Evolutionary conservation across 2,113 vertebrate genomes (phyloP), one percentile per base, ranked within the genome.

Genomic region (Oreocharis arfaki): DNA sequence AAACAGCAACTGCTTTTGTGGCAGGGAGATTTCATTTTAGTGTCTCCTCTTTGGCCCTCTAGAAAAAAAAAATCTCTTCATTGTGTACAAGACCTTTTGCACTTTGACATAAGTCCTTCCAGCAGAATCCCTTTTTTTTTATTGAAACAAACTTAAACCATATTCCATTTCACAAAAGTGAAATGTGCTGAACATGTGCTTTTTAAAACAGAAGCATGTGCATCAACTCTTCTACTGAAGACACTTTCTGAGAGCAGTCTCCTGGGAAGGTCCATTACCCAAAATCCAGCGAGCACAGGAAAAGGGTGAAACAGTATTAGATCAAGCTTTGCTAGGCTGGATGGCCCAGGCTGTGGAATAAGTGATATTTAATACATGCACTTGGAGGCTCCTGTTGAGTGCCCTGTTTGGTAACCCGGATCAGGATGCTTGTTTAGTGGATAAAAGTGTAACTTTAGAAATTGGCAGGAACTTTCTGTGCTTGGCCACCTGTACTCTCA

Each of bases 371-470:
- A 98, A 98, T 98, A 95, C 93, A 93, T 82, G 94, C 68, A 7
- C 94, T 96, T 87, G 80, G 93, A 95, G 95, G 94, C 98, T 98
- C 98, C 98, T 91, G 98, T 97, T 97, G 98, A 97, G 98, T 97
- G 97, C 96, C 97, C 97, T 97, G 91, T 90, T 98, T 96, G 94
- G 96, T 97, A 97, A 98, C 96, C 97, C 96, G 84, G 98, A 98
- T 98, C 97, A 98, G 98, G 97, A 98, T 98, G 98, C 98, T 98
- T 98, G 97, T 98, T 98, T 98, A 98, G 97, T 89, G 97, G 97
- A 98, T 98, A 98, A 98, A 98, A 98, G 97, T 97, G 98, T 97
- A 98, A 98, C 98, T 97, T 94, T 98, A 98, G 98, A 98, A 98
- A 98, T 98, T 98, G 98, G 97, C 98, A 98, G 98, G 98, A 98